A percentile compares a stretch with the other conserved stretches of the same genome.
Conservation (phyloP, 2,888 invertebrate species). For the Vesta saturnalis region DNA sequence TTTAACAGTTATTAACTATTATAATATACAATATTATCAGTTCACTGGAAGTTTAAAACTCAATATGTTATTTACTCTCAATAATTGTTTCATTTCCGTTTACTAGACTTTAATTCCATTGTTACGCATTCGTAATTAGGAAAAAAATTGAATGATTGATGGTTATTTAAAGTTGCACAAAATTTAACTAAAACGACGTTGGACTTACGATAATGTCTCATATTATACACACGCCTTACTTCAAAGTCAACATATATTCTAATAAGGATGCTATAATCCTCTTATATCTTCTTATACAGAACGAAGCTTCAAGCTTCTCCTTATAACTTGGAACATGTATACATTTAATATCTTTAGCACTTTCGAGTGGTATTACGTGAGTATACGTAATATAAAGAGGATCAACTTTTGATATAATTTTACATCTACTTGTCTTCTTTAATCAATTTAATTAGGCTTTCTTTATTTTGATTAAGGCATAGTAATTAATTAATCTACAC, state of each 20-base stretch:
- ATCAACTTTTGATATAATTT: constrained; percentile 27
- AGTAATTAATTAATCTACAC: no score
- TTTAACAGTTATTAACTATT: constrained; percentile 31
- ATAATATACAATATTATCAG: constrained; percentile 9
- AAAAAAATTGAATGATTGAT: neutral
- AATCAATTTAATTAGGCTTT: neutral
- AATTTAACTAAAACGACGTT: constrained; percentile 5
- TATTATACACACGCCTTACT: constrained; percentile 15
- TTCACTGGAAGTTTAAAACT: neutral
- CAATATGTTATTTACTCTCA: constrained; percentile 10
- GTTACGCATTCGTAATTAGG: neutral
- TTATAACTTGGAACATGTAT: constrained; percentile 27
- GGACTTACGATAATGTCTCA: neutral
- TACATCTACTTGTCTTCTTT: neutral
- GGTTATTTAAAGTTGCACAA: neutral
- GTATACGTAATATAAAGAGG: constrained; percentile 11
- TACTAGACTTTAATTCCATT: neutral
- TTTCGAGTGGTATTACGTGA: constrained; percentile 15
- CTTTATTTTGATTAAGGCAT: no score
- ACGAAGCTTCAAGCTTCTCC: constrained; percentile 21
- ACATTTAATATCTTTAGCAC: constrained; percentile 28
- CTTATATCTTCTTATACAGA: constrained; percentile 27
- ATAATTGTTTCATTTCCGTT: constrained; percentile 31
- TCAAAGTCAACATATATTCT: constrained; percentile 30
- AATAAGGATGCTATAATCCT: constrained; percentile 29